Conservation (phyloP, 1,140 invertebrate species). For the Drosophila malerkotliana region DNA sequence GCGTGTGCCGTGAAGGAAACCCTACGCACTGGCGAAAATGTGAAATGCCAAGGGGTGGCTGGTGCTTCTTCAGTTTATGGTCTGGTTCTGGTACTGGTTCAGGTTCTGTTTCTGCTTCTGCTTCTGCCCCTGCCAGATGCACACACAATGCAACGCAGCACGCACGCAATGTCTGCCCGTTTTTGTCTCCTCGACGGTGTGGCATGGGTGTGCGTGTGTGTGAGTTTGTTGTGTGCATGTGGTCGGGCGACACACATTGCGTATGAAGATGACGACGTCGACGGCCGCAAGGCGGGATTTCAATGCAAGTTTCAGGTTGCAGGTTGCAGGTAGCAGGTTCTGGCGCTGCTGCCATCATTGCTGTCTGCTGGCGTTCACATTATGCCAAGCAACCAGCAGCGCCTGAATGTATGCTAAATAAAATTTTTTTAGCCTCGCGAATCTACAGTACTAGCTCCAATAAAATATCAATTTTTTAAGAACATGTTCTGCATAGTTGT, state of each 20-base stretch:
- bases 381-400: conserved; percentile 61
- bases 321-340: conserved; percentile 7
- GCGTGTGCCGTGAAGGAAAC: conserved; percentile 33
- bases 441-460: conserved; percentile 16
- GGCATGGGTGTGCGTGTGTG: conserved; percentile 13
- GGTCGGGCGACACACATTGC: conserved; percentile 74
- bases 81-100: conserved; percentile 4
- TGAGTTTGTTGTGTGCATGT: not conserved
- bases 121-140: conserved; percentile 31
- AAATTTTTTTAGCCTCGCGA: conserved; percentile 47
- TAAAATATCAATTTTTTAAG: not conserved
- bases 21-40: conserved; percentile 35
- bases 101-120: conserved; percentile 22
- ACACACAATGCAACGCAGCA: conserved; percentile 52
- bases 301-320: conserved; percentile 35
- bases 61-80: conserved; percentile 4
- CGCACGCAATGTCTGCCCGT: conserved; percentile 68
- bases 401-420: conserved; percentile 83
- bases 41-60: conserved; percentile 26
- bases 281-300: conserved; percentile 65
- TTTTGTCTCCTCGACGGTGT: conserved; percentile 15
- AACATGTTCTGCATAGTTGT: no score
- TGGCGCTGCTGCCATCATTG: conserved; percentile 13
- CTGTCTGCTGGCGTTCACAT: conserved; percentile 64
- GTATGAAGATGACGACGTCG: conserved; percentile 64